phyloP scores from a whole-genome alignment of 2,888 invertebrate genomes.

The Leucoma salicis region DNA sequence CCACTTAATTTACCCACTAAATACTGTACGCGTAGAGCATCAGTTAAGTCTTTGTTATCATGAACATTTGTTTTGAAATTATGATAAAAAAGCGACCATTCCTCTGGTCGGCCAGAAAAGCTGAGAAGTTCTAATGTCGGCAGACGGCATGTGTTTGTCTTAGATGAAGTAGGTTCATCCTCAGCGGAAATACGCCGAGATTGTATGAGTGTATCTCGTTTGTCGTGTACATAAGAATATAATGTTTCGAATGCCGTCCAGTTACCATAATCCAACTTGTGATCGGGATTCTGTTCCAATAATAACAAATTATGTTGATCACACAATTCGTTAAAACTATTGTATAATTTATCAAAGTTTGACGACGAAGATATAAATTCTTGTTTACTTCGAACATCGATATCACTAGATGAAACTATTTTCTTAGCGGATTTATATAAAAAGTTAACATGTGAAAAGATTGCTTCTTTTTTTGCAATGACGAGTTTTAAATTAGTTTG shows the following conservation, averaged over 20 bases:
- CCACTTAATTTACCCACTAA: conserved; percentile 1
- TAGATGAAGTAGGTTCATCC: no score
- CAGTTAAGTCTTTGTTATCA: background rate
- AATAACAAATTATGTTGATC: background rate
- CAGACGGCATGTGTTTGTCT: no score
- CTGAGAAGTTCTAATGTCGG: no score
- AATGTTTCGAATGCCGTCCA: background rate
- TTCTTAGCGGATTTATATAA: background rate
- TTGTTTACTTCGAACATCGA: background rate
- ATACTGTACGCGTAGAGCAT: background rate
- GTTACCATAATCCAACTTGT: background rate
- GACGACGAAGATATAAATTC: background rate
- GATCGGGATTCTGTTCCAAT: background rate
- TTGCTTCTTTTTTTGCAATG: no score
- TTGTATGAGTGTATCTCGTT: background rate
- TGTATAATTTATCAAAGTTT: background rate
- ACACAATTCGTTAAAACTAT: background rate
- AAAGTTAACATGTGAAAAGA: background rate
- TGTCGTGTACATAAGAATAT: background rate
- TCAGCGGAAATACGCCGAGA: background rate
- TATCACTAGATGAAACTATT: background rate
- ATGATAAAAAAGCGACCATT: background rate
- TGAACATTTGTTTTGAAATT: background rate
- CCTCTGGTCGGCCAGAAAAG: background rate
- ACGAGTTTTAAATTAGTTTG: no score